These are phyloP conservation scores for Drosophila testacea DNA, from an alignment of 2,888 invertebrate species.

Conservation along the genomic window DNA sequence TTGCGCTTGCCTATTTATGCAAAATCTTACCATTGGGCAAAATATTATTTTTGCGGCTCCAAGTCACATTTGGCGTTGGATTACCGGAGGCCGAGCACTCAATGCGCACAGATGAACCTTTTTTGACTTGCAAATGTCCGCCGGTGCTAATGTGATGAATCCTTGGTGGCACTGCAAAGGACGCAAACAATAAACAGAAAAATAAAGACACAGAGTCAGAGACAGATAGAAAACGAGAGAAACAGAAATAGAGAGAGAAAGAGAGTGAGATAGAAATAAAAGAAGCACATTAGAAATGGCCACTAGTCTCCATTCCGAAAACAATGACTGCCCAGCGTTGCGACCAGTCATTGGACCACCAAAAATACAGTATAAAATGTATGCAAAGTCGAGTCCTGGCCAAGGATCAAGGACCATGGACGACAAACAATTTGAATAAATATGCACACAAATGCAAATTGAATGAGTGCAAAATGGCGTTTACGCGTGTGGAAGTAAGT, in stretches of 20 bases:
- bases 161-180: conserved; percentile 87
- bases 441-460: conserved; percentile 80
- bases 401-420: conserved; percentile 67
- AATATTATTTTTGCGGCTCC: conserved; percentile 87
- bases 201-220: conserved; percentile 29
- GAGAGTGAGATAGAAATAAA: conserved; percentile 27
- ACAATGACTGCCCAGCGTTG: conserved; percentile 59
- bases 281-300: conserved; percentile 76
- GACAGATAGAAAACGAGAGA: conserved; percentile 22
- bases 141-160: conserved; percentile 88
- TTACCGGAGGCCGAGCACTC: conserved; percentile 92
- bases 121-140: conserved; percentile 89
- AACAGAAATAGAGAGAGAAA: conserved; percentile 31
- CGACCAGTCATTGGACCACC: conserved; percentile 34
- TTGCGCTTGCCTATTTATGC: conserved; percentile 61
- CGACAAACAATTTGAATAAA: conserved; percentile 78
- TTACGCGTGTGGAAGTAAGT: conserved; percentile 65
- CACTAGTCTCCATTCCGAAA: conserved; percentile 31
- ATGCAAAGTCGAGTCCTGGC: conserved; percentile 72
- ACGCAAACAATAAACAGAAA: conserved; percentile 47
- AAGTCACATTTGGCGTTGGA: conserved; percentile 92
- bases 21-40: conserved; percentile 85
- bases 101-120: conserved; percentile 91
- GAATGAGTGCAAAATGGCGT: conserved; percentile 78
- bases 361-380: conserved; percentile 57